Percentiles rank a stretch among this genome's conserved stretches.
phyloP scores from a whole-genome alignment of 2,888 invertebrate species.

The Cheilosia grossa region DNA sequence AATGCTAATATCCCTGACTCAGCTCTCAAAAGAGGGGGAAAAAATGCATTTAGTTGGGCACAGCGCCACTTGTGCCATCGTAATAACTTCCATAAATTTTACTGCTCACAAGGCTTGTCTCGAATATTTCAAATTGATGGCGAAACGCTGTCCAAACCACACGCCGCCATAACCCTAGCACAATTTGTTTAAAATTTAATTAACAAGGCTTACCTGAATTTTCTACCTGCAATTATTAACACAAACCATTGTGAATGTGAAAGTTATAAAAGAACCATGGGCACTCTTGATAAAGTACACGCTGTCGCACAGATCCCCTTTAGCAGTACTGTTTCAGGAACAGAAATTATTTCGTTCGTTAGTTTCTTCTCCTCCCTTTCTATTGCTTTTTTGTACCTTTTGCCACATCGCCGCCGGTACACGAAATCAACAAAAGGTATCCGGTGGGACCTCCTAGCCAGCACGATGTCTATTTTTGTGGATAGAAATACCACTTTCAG shows the following conservation, averaged over 20 bases:
- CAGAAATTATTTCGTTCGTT: constrained; percentile 55
- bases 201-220: constrained; percentile 65
- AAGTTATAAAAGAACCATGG: constrained; percentile 19
- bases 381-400: constrained; percentile 6
- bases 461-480: constrained; percentile 20
- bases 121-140: constrained; percentile 64
- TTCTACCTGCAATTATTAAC: constrained; percentile 62
- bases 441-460: constrained; percentile 8
- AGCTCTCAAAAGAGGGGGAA: constrained; percentile 1
- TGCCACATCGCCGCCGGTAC: neutral
- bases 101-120: constrained; percentile 32
- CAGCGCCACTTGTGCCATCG: constrained; percentile 25
- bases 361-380: constrained; percentile 23
- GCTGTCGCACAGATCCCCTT: constrained; percentile 39
- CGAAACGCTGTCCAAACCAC: constrained; percentile 55
- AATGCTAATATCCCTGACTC: constrained; percentile 28
- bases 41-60: constrained; percentile 24
- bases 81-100: constrained; percentile 61
- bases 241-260: constrained; percentile 29
- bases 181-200: constrained; percentile 71
- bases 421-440: constrained; percentile 5
- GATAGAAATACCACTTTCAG: constrained; percentile 31
- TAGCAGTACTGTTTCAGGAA: constrained; percentile 36
- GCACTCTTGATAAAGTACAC: neutral
- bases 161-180: constrained; percentile 40